These are phyloP conservation scores for Galleria mellonella DNA, from an alignment of 1,140 invertebrate genomes.

Conservation along the genomic window DNA sequence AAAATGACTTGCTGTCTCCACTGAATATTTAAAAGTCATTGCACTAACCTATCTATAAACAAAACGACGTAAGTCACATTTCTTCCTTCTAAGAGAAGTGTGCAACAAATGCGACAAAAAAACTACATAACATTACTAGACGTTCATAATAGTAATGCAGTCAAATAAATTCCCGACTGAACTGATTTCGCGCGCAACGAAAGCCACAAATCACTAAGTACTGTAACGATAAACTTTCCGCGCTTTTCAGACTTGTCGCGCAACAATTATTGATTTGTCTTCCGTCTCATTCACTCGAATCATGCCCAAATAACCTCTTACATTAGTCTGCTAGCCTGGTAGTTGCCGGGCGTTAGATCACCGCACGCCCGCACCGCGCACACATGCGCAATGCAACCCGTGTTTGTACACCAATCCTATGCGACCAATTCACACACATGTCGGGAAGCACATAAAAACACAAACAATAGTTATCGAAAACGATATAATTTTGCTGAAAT, in stretches of 20 bases:
- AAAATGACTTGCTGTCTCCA: no score
- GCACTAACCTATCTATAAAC: no score
- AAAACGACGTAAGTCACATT: no score
- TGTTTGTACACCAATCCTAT: slow-evolving; percentile 27
- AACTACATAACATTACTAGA: no score
- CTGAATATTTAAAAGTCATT: no score
- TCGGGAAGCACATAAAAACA: slow-evolving; percentile 7
- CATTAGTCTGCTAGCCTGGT: slow-evolving; percentile 46
- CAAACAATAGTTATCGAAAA: slow-evolving; percentile 6
- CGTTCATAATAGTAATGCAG: no score
- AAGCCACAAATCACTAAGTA: background rate
- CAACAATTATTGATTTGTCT: slow-evolving; percentile 6
- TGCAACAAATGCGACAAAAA: no score
- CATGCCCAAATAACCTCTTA: slow-evolving; percentile 8
- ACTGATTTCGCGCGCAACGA: no score
- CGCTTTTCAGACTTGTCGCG: slow-evolving; percentile 5
- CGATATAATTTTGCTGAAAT: no score
- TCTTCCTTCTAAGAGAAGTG: no score
- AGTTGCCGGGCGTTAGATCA: slow-evolving; percentile 50
- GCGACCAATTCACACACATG: slow-evolving; percentile 17
- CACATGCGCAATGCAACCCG: slow-evolving; percentile 50
- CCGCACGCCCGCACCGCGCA: slow-evolving; percentile 63
- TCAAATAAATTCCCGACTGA: no score
- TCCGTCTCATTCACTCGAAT: slow-evolving; percentile 15
- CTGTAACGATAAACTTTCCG: slow-evolving; percentile 3